Evolutionary conservation across 2,113 vertebrate species (phyloP), one percentile per base, ranked within the genome.

Genomic region (Carassius auratus): DNA sequence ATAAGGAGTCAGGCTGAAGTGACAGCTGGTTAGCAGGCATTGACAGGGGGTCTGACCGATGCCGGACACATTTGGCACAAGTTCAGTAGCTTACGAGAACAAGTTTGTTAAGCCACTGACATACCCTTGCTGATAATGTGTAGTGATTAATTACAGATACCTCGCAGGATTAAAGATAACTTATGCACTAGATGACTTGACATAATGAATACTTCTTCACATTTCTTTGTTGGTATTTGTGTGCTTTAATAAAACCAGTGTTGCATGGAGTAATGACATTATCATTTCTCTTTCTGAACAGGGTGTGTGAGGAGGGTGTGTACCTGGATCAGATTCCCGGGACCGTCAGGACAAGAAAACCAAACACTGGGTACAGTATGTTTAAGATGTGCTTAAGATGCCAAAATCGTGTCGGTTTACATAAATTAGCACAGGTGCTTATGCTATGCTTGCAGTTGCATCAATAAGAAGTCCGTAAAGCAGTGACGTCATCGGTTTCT

Each of bases 281-380:
- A 55, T 52, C 23, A 68, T 45, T 87, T 52, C 23, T 81, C 26
- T 87, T 80, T 83, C 84, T 85, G 15, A 55, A 77, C 89, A 90
- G 87, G 86, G 86, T 87, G 84, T 86, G 81, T 88, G 80, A 88
- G 84, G 81, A 77, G 81, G 52, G 85, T 84, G 84, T 87, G 86
- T 66, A 69, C 59, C 74, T 75, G 86, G 89, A 86, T 88, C 86
- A 88, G 82, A 80, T 87, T 76, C 55, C 64, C 50, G 21, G 79
- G 86, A 88, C 88, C 23, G 71, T 81, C 64, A 38, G 57, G 80
- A 75, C 74, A 79, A 62, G 84, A 86, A 55, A 59, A 78, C 50
- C 76, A 78, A 76, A 13, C 36, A n/a, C 64, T 30, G 78, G 84
- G 81, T 81, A 84, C 78, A 7, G 52, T 55, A 23, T 23, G 30